Evolutionary conservation across 2,797 vertebrate genomes (phyloP).

Genomic region (Poeciliopsis presidionis): DNA sequence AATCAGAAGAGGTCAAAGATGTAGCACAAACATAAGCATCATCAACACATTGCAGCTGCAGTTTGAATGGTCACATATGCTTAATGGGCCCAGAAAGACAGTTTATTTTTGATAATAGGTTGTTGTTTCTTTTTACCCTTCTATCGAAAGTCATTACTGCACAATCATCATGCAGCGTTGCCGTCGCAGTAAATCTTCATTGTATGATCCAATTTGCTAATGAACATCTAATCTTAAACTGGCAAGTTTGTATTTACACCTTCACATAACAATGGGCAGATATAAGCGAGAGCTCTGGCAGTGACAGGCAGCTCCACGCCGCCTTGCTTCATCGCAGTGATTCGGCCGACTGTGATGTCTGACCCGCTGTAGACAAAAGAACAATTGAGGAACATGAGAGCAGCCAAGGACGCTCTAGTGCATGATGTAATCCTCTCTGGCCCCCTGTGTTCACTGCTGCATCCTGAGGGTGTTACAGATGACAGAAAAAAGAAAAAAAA

Average conservation of each 20-base stretch:
- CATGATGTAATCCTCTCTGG: conserved; percentile 31
- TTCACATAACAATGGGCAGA: conserved; percentile 35
- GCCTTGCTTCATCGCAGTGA: conserved; percentile 25
- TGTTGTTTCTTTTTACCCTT: background rate
- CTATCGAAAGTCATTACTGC: background rate
- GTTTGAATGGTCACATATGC: background rate
- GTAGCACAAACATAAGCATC: conserved; percentile 15
- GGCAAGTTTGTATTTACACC: conserved; percentile 24
- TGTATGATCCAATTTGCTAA: conserved; percentile 24
- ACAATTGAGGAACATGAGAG: conserved; percentile 42
- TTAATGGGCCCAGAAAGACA: background rate
- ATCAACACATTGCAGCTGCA: conserved; percentile 12
- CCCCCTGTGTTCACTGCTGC: conserved; percentile 7
- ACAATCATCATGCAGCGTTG: background rate
- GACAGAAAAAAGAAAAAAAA: background rate
- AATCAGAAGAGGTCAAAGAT: conserved; percentile 45
- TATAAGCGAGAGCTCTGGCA: conserved; percentile 28
- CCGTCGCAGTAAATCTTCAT: conserved; percentile 16
- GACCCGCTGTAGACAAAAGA: conserved; percentile 51
- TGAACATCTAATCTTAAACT: conserved; percentile 22
- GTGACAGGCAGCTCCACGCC: conserved; percentile 24
- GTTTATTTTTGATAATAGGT: background rate
- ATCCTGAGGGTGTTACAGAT: background rate
- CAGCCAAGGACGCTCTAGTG: conserved; percentile 15
- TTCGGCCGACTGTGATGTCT: conserved; percentile 44